phyloP scores from a whole-genome alignment of 1,140 invertebrate genomes.

The Neelides sp. region DNA sequence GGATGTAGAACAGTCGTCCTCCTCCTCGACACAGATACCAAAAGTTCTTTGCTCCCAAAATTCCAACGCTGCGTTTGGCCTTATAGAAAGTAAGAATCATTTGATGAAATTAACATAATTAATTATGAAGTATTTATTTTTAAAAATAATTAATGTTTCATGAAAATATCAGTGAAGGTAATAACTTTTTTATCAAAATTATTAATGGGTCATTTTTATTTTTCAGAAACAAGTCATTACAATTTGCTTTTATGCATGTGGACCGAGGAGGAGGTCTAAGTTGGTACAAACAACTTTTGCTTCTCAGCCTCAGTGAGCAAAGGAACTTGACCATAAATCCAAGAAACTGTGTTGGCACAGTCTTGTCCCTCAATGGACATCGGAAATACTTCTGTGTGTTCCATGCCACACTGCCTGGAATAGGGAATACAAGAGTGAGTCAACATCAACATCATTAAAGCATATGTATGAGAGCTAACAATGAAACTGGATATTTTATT shows the following conservation, averaged over 20 bases:
- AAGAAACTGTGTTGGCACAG: constrained; percentile 92
- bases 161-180: neutral
- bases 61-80: constrained; percentile 91
- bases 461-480: neutral
- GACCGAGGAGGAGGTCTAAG: constrained; percentile 66
- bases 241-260: constrained; percentile 84
- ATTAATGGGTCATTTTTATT: constrained; percentile 24
- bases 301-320: constrained; percentile 65
- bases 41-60: constrained; percentile 68
- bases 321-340: constrained; percentile 82
- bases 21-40: constrained; percentile 74
- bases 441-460: constrained; percentile 2
- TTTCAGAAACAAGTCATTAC: constrained; percentile 75
- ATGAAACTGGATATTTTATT: neutral
- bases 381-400: constrained; percentile 97
- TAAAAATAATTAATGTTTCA: neutral
- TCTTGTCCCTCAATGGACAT: constrained; percentile 87
- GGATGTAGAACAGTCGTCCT: constrained; percentile 87
- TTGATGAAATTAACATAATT: neutral
- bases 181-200: constrained; percentile 6
- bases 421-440: constrained; percentile 34
- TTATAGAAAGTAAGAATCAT: constrained; percentile 64
- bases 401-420: constrained; percentile 77
- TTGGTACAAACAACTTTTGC: constrained; percentile 84
- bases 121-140: neutral